Base-by-base conservation (phyloP, 2,888 invertebrate species). In the Dusona sp. region DNA sequence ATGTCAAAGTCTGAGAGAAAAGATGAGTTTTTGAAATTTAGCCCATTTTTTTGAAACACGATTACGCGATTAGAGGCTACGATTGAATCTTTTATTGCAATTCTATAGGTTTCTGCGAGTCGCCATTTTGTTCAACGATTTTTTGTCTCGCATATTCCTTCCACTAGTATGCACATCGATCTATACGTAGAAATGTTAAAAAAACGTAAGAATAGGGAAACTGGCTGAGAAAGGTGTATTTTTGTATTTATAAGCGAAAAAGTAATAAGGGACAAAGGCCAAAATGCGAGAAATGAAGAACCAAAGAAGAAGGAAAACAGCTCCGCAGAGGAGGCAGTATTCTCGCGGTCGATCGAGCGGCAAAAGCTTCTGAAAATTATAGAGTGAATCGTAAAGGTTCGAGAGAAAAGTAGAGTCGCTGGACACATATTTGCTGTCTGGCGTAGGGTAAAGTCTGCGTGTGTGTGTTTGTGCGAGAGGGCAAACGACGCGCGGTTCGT, bases 291-390 rank as follows among this genome's bases (percentile, higher is more conserved):
- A 22, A 29, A 42, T 11, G 38, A 38, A 42, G 38, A 36, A 11
- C n/a, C 29, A 2, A 16, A 29, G 29, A 22, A 38, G 25, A 3
- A 22, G 42, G 45, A 42, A 42, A 75, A 64, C 64, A 42, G 74
- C 57, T 74, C 57, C 29, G 57, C 57, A 57, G 54, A 65, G n/a
- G 13, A n/a, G 75, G 54, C 48, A 36, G n/a, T 51, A 13, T 29
- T 64, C 75, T 77, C 48, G 48, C 64, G 64, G 75, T 29, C 48
- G 75, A 77, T 77, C 75, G 64, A 77, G 75, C 36, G 36, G 33
- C 36, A 36, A 72, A 48, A 61, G 57, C 57, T 61, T 61, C 61
- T 48, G 38, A 51, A 45, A 77, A 77, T 64, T 77, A 77, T 77
- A 77, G 33, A 77, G 54, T 36, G 33, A 36, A 73, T 73, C 13